phyloP scores from a whole-genome alignment of 2,113 vertebrate species.

The Corythaeola cristata region DNA sequence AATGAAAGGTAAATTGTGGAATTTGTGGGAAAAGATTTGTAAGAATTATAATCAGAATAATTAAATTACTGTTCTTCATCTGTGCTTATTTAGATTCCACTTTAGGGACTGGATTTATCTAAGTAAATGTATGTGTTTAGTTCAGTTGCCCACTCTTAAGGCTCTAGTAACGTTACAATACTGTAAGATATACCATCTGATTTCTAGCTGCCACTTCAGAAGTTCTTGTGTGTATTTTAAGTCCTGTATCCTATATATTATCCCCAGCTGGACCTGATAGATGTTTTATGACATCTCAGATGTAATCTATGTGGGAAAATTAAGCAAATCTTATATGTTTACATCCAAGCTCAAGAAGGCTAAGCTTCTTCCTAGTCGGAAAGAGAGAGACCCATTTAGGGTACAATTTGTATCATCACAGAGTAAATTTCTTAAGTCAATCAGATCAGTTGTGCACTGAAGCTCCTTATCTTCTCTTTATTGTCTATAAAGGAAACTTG shows the following conservation, averaged over 20 bases:
- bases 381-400: fast-evolving
- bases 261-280: background rate
- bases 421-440: background rate
- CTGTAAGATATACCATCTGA: background rate
- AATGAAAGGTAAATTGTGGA: background rate
- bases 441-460: background rate
- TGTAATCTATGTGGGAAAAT: background rate
- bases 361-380: background rate
- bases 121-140: background rate
- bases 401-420: background rate
- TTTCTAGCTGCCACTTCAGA: background rate
- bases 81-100: background rate
- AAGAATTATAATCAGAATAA: background rate
- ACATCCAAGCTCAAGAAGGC: background rate
- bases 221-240: background rate
- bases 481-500: background rate
- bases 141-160: background rate
- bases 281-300: background rate
- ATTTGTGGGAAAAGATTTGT: background rate
- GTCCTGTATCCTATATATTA: background rate
- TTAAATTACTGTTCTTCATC: background rate
- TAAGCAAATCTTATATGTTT: fast-evolving
- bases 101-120: background rate
- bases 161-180: fast-evolving
- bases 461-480: background rate